Evolutionary conservation across 2,888 invertebrate genomes (phyloP).

Genomic region (Venusia cambrica): DNA sequence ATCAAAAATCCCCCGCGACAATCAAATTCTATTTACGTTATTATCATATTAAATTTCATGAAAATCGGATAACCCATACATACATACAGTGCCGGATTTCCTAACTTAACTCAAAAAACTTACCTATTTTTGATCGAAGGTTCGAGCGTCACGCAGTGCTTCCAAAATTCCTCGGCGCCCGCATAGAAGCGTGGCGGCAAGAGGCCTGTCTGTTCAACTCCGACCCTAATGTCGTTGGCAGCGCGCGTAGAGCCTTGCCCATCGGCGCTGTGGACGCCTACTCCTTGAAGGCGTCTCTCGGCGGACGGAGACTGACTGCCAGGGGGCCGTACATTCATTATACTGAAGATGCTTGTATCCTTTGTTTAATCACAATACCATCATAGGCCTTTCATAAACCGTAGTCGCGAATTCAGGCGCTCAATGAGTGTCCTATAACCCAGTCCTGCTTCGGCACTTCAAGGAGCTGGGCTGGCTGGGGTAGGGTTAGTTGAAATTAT

Average conservation of each 20-base stretch:
- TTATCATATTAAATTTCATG: no score
- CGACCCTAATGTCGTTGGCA: constrained; percentile 92
- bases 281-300: constrained; percentile 94
- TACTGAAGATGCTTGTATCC: constrained; percentile 98
- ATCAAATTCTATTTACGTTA: no score
- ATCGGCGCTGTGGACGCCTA: constrained; percentile 90
- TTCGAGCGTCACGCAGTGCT: constrained; percentile 97
- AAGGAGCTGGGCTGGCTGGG: no score
- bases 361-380: no score
- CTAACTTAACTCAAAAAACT: neutral
- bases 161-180: constrained; percentile 93
- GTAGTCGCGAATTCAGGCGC: no score
- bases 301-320: constrained; percentile 89
- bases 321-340: constrained; percentile 89
- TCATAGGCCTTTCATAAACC: no score
- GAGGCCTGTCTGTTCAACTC: constrained; percentile 96
- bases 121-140: constrained; percentile 57
- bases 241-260: constrained; percentile 91
- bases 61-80: no score
- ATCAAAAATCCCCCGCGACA: no score
- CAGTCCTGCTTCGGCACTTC: no score
- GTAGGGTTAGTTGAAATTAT: no score
- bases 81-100: no score
- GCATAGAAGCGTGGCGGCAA: constrained; percentile 93
- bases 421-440: no score